Conservation (phyloP, 2,113 vertebrate species). For the Nyctibius bracteatus region DNA sequence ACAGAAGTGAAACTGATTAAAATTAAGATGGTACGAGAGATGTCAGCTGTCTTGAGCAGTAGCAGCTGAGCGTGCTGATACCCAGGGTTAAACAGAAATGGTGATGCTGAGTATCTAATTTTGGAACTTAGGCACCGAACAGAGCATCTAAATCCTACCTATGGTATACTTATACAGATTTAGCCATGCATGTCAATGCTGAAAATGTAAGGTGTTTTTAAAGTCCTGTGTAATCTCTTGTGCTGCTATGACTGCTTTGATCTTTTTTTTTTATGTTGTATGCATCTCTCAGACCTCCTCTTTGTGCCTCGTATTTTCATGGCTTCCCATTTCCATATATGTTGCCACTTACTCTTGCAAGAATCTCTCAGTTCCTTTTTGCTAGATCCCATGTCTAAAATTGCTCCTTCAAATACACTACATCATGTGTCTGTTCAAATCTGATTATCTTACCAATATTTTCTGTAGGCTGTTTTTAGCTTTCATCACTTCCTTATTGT, state of each 20-base stretch:
- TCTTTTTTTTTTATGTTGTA: background rate
- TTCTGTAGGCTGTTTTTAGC: background rate
- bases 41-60: slow-evolving; percentile 23
- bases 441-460: background rate
- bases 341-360: background rate
- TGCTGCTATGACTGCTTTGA: background rate
- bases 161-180: background rate
- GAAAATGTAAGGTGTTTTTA: background rate
- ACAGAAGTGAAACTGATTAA: slow-evolving; percentile 37
- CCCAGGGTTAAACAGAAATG: background rate
- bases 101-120: background rate
- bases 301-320: background rate
- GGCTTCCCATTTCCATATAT: background rate
- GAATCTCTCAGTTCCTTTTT: background rate
- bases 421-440: background rate
- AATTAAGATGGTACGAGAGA: background rate
- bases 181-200: background rate
- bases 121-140: background rate
- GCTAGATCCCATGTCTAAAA: background rate
- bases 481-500: background rate
- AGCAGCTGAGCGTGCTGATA: background rate
- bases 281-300: background rate
- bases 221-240: background rate
- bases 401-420: background rate
- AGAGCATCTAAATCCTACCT: background rate